Evolutionary conservation across 2,113 vertebrate species (phyloP).

Genomic region (Lethenteron reissneri): DNA sequence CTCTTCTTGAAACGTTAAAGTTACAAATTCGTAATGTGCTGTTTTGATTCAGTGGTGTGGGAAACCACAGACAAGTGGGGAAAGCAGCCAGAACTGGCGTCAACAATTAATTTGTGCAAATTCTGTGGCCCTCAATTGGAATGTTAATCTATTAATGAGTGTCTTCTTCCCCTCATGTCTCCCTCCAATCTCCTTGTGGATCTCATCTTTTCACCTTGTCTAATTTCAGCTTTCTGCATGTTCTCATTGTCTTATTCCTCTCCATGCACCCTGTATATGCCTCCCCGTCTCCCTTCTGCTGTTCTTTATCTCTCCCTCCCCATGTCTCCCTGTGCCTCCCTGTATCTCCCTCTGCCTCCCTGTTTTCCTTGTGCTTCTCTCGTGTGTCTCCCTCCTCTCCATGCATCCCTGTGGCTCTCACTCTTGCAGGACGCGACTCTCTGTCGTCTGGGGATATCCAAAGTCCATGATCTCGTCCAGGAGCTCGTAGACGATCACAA

Average conservation of each 20-base stretch:
- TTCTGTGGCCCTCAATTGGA: no score
- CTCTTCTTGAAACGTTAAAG: no score
- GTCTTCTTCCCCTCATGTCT: no score
- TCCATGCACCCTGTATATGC: not conserved
- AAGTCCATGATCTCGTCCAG: conserved; percentile 98
- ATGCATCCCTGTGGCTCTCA: no score
- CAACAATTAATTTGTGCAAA: no score
- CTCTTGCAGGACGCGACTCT: conserved; percentile 98
- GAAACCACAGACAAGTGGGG: no score
- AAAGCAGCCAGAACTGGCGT: no score
- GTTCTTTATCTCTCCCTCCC: not conserved
- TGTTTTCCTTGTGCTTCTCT: not conserved
- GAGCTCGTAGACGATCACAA: conserved; percentile 95
- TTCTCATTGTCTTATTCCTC: not conserved
- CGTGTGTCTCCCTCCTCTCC: not conserved
- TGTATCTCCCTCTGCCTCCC: not conserved
- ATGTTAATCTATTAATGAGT: no score
- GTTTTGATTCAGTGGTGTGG: no score
- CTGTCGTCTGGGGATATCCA: conserved; percentile 88
- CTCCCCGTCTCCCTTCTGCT: not conserved
- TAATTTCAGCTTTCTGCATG: not conserved
- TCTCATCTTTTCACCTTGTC: not conserved
- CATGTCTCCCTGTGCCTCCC: not conserved
- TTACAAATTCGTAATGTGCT: no score
- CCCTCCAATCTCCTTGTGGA: not conserved